phyloP scores from a whole-genome alignment of 2,797 vertebrate species.

The Lepilemur ruficaudatus region DNA sequence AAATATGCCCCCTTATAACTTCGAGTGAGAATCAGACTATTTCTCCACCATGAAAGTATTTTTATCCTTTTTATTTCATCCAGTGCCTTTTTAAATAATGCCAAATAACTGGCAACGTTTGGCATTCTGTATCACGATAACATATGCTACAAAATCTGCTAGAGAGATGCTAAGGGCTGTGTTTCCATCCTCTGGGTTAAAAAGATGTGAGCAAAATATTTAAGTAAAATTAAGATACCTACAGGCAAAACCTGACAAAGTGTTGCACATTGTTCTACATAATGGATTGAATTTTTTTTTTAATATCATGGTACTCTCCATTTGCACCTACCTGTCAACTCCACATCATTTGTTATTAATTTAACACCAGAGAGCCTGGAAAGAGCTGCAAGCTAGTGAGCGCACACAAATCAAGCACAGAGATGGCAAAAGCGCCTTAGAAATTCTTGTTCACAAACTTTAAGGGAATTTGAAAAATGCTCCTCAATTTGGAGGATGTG shows the following conservation, averaged over 20 bases:
- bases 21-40: neutral
- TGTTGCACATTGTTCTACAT: conserved; percentile 43
- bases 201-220: conserved; percentile 71
- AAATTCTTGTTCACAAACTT: conserved; percentile 52
- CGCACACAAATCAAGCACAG: conserved; percentile 58
- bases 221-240: conserved; percentile 72
- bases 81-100: conserved; percentile 10
- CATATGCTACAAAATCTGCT: neutral
- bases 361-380: conserved; percentile 54
- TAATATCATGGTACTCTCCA: conserved; percentile 35
- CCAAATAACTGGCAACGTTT: neutral
- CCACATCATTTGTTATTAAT: conserved; percentile 72
- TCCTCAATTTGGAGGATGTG: conserved; percentile 38
- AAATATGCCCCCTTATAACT: neutral
- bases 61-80: conserved; percentile 14
- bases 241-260: conserved; percentile 66
- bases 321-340: conserved; percentile 65
- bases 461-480: conserved; percentile 67
- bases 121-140: neutral
- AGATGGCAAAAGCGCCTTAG: conserved; percentile 2
- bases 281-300: conserved; percentile 62
- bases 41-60: neutral
- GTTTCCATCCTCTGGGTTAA: conserved; percentile 61
- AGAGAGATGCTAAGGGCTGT: conserved; percentile 48
- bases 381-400: conserved; percentile 43